Conservation (phyloP, 2,888 invertebrate genomes). For the Mantis religiosa region DNA sequence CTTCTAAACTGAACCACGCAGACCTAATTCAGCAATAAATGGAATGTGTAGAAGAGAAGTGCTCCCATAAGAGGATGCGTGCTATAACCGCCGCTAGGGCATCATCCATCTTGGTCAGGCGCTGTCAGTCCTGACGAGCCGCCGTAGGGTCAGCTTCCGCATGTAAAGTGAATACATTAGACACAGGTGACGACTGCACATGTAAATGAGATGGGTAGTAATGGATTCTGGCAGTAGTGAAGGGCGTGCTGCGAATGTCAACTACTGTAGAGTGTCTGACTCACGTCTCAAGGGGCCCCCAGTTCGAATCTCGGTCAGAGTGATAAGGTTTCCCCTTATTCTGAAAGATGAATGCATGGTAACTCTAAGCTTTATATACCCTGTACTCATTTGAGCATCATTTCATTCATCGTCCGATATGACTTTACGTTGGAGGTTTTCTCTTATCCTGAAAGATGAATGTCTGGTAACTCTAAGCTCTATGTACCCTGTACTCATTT, state of each 20-base stretch:
- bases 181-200: background rate
- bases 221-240: background rate
- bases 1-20: background rate
- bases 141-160: background rate
- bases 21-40: background rate
- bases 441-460: too few relatives aligned
- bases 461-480: too few relatives aligned
- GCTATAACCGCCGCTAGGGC: background rate
- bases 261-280: too few relatives aligned
- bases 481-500: too few relatives aligned
- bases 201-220: background rate
- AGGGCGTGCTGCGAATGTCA: background rate
- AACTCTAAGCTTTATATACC: too few relatives aligned
- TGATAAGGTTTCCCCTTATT: too few relatives aligned
- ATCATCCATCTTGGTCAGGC: constrained; percentile 8
- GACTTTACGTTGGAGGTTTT: too few relatives aligned
- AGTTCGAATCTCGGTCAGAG: too few relatives aligned
- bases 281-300: too few relatives aligned
- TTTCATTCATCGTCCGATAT: too few relatives aligned
- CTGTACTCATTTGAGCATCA: too few relatives aligned
- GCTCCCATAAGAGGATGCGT: background rate
- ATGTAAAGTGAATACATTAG: constrained; percentile 2
- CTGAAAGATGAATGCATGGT: too few relatives aligned
- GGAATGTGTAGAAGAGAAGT: background rate
- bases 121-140: background rate